Percentiles rank a stretch among this genome's conserved stretches.
Conservation (phyloP, 2,113 vertebrate species). For the Dinomys branickii region DNA sequence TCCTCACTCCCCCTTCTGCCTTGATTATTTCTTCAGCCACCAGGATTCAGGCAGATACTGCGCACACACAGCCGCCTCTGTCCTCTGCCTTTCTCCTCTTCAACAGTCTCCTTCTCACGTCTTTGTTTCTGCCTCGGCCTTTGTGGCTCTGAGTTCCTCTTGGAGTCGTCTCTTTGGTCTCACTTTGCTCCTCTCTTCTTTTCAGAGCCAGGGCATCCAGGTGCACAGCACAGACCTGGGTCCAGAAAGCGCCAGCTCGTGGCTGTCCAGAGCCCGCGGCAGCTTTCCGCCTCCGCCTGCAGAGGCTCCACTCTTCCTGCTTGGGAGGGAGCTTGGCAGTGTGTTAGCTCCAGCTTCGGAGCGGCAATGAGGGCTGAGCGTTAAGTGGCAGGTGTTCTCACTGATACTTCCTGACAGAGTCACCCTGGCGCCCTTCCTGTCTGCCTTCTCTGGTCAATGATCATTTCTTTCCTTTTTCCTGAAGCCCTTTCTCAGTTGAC, state of each 20-base stretch:
- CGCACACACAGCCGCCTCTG: neutral
- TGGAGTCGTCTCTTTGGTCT: neutral
- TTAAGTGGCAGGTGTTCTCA: slow-evolving; percentile 37
- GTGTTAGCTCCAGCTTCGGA: neutral
- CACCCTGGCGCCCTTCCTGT: neutral
- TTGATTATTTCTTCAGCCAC: neutral
- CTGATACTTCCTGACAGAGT: neutral
- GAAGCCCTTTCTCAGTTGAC: neutral
- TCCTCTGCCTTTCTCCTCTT: neutral
- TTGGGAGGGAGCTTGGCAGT: neutral
- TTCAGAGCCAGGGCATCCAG: slow-evolving; percentile 18
- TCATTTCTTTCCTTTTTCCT: neutral
- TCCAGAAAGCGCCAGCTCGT: neutral
- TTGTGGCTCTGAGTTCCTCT: neutral
- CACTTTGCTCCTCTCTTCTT: neutral
- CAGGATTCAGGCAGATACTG: neutral
- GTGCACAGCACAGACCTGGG: slow-evolving; percentile 8
- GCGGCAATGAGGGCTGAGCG: neutral
- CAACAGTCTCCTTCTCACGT: neutral
- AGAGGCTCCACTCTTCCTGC: neutral
- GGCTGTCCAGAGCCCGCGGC: neutral
- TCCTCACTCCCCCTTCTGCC: neutral
- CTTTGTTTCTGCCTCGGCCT: neutral
- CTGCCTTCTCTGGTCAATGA: neutral
- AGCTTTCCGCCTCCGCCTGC: neutral